A percentile compares a stretch with the other conserved stretches of the same genome.
These are phyloP conservation scores for Thalassarche chlororhynchos DNA, from an alignment of 2,113 vertebrate species.

Conservation along the genomic window DNA sequence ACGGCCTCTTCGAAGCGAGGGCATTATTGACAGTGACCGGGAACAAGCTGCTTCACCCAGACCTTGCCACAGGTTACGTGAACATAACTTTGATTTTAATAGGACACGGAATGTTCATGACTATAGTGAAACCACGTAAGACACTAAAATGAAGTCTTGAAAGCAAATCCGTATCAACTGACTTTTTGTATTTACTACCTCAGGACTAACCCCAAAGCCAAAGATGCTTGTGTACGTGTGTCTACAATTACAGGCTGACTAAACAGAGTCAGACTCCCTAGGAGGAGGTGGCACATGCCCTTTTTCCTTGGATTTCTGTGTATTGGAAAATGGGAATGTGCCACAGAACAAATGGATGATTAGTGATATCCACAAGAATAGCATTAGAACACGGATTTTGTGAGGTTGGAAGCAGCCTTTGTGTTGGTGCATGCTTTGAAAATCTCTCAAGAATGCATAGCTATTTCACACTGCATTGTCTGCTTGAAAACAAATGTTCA, in stretches of 20 bases:
- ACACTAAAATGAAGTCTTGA: not conserved
- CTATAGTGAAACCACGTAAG: conserved; percentile 71
- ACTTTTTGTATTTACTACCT: conserved; percentile 78
- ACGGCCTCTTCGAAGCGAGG: not conserved
- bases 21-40: not conserved
- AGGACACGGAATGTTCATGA: conserved; percentile 71
- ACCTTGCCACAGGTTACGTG: conserved; percentile 28
- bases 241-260: conserved; percentile 11
- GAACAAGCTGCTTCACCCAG: conserved; percentile 4
- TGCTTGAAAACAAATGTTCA: conserved; percentile 14
- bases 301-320: not conserved
- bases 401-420: not conserved
- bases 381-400: not conserved
- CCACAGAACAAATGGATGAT: not conserved
- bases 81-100: conserved; percentile 53
- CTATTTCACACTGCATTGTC: conserved; percentile 13
- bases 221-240: conserved; percentile 43
- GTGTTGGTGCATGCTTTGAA: not conserved
- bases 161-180: not conserved
- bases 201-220: conserved; percentile 72
- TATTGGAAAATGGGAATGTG: not conserved
- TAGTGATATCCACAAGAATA: not conserved
- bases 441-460: not conserved
- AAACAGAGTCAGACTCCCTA: not conserved
- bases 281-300: not conserved